These are phyloP conservation scores for Passer domesticus DNA, from an alignment of 2,113 vertebrate species.

Conservation along the genomic window DNA sequence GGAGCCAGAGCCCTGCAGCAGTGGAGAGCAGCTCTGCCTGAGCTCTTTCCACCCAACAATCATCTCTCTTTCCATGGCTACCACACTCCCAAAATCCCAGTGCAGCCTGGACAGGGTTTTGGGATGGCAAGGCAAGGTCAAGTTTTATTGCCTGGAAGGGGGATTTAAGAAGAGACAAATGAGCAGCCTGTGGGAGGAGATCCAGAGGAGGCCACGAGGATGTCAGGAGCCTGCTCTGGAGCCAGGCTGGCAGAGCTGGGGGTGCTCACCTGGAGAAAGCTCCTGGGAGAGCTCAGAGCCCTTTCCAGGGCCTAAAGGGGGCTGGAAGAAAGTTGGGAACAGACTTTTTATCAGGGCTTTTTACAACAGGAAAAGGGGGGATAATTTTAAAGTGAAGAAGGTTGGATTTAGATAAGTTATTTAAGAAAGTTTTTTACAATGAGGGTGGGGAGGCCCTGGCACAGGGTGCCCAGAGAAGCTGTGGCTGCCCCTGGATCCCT, in stretches of 20 bases:
- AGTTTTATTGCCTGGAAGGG: background rate
- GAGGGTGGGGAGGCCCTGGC: accelerated
- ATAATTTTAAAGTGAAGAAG: background rate
- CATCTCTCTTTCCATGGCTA: background rate
- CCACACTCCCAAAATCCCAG: background rate
- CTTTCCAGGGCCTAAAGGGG: accelerated
- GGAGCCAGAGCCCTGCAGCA: background rate
- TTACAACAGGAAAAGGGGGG: accelerated
- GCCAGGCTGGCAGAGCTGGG: background rate
- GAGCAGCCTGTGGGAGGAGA: background rate
- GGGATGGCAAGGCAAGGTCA: background rate
- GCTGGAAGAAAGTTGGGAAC: background rate
- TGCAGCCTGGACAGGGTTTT: background rate
- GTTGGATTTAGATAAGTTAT: background rate
- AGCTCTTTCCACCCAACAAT: background rate
- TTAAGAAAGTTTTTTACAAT: accelerated
- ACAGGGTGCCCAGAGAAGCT: background rate
- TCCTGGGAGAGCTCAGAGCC: background rate
- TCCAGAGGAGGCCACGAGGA: background rate
- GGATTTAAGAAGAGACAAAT: background rate
- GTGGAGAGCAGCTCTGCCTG: background rate
- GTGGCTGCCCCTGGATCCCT: background rate
- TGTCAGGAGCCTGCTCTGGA: background rate
- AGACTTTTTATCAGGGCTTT: background rate
- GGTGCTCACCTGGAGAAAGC: background rate